Conservation (phyloP, 2,888 invertebrate genomes). For the Pterostichus madidus region DNA sequence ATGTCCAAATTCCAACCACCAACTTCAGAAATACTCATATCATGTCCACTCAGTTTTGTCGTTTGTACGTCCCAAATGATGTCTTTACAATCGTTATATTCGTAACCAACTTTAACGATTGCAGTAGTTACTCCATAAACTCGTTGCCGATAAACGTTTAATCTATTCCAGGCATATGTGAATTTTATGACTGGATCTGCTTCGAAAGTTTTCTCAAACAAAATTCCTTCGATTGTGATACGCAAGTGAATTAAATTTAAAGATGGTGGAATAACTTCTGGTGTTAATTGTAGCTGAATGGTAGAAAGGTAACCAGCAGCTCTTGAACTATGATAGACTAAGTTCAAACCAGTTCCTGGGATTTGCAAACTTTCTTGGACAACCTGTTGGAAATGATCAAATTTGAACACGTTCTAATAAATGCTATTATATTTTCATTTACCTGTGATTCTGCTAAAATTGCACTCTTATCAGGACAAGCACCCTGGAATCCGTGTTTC, state of each 20-base stretch:
- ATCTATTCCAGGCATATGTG: conserved; percentile 97
- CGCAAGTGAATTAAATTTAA: conserved; percentile 93
- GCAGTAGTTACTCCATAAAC: conserved; percentile 98
- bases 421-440: conserved; percentile 55
- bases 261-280: conserved; percentile 88
- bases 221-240: conserved; percentile 96
- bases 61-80: conserved; percentile 98
- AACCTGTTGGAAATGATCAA: conserved; percentile 79
- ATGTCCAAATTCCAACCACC: conserved; percentile 99
- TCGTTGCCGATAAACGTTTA: conserved; percentile 96
- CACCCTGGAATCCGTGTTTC: conserved; percentile 97
- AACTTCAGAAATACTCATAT: conserved; percentile 97
- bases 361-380: conserved; percentile 97
- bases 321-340: conserved; percentile 97
- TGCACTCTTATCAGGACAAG: conserved; percentile 95
- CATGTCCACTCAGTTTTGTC: conserved; percentile 96
- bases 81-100: conserved; percentile 94
- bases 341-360: conserved; percentile 95
- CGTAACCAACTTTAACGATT: conserved; percentile 96
- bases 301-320: conserved; percentile 96
- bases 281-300: conserved; percentile 93
- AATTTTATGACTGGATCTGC: conserved; percentile 98
- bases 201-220: conserved; percentile 95
- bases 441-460: conserved; percentile 93
- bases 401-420: neutral